Conservation (phyloP, 2,797 vertebrate species). For the Acanthopagrus latus region DNA sequence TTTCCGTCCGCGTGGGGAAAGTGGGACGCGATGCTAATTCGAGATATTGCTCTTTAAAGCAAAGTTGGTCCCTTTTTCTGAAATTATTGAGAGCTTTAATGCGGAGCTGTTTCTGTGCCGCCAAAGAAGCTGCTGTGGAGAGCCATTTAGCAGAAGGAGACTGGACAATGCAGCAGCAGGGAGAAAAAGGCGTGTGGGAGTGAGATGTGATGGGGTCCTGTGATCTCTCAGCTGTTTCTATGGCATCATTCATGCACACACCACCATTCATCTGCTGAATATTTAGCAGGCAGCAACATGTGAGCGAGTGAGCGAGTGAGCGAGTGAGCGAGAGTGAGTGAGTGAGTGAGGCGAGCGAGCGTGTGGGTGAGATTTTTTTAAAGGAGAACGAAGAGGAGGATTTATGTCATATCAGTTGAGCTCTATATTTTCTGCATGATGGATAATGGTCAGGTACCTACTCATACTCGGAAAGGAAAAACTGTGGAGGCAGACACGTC, state of each 20-base stretch:
- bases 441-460: constrained; percentile 73
- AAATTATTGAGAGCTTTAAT: constrained; percentile 12
- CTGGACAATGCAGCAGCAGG: constrained; percentile 60
- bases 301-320: constrained; percentile 29
- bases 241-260: constrained; percentile 62
- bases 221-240: constrained; percentile 72
- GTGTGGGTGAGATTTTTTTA: constrained; percentile 41
- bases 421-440: constrained; percentile 72
- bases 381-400: constrained; percentile 69
- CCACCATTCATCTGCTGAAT: constrained; percentile 61
- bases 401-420: constrained; percentile 68
- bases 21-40: constrained; percentile 65
- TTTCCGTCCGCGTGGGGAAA: constrained; percentile 57
- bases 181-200: constrained; percentile 54
- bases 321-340: constrained; percentile 17
- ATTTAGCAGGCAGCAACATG: constrained; percentile 43
- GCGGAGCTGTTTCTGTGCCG: constrained; percentile 9
- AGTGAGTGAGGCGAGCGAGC: constrained; percentile 36
- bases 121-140: constrained; percentile 38
- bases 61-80: constrained; percentile 34
- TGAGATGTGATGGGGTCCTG: constrained; percentile 56
- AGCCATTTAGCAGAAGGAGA: constrained; percentile 24
- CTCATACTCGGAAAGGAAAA: constrained; percentile 71
- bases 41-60: constrained; percentile 55
- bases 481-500: constrained; percentile 75